A percentile compares a stretch with the other conserved stretches of the same genome.
phyloP scores from a whole-genome alignment of 2,888 invertebrate species.

The Heteropelma amictum region DNA sequence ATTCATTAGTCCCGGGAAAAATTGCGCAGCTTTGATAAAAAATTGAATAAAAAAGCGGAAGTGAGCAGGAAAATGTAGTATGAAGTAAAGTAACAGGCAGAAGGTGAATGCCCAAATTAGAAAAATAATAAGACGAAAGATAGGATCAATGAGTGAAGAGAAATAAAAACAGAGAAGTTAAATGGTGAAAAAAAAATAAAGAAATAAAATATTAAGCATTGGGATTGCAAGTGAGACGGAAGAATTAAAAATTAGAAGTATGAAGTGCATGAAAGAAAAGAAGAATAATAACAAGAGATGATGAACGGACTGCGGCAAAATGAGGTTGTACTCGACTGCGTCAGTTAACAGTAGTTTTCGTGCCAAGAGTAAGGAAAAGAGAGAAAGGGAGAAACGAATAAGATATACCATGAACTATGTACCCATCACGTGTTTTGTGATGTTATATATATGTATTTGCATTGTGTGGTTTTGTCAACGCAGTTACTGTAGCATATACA shows the following conservation, averaged over 20 bases:
- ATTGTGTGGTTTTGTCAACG: constrained; percentile 2
- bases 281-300: neutral
- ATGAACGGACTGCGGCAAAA: constrained; percentile 1
- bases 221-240: neutral
- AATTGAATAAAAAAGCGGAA: neutral
- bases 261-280: neutral
- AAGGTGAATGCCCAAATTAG: neutral
- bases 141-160: neutral
- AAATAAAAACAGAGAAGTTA: neutral
- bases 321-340: neutral
- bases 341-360: constrained; percentile 34
- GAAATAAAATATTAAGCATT: neutral
- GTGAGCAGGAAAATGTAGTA: neutral
- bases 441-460: constrained; percentile 23
- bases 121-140: neutral
- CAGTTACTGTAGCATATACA: neutral
- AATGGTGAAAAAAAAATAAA: neutral
- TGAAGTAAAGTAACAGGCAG: neutral
- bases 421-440: constrained; percentile 32
- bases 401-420: constrained; percentile 32
- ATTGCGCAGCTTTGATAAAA: constrained; percentile 7
- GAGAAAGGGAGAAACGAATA: neutral
- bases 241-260: neutral
- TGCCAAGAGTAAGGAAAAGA: neutral
- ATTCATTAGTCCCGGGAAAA: constrained; percentile 22